phyloP scores from a whole-genome alignment of 2,113 vertebrate species.

The Nematolebias whitei region DNA sequence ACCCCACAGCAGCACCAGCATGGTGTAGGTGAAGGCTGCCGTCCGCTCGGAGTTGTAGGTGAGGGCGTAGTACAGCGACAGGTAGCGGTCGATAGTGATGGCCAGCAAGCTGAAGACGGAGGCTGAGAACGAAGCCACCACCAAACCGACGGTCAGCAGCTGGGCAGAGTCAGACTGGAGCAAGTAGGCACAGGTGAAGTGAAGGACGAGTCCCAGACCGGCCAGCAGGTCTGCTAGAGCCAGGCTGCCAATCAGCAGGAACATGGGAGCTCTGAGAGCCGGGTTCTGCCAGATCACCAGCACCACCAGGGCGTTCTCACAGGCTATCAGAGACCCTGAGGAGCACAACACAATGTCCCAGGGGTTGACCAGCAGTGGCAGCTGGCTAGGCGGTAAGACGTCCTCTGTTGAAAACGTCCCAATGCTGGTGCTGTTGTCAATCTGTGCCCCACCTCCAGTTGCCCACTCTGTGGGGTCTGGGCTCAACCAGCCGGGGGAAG shows the following conservation, averaged over 20 bases:
- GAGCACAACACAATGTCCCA: constrained; percentile 98
- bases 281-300: constrained; percentile 98
- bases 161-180: constrained; percentile 94
- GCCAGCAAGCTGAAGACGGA: constrained; percentile 97
- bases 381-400: constrained; percentile 73
- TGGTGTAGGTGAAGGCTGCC: constrained; percentile 95
- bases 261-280: constrained; percentile 94
- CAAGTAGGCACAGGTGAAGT: constrained; percentile 96
- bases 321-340: constrained; percentile 96
- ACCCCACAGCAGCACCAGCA: constrained; percentile 95
- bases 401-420: constrained; percentile 81
- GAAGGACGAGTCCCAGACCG: constrained; percentile 91
- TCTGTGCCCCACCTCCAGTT: constrained; percentile 70
- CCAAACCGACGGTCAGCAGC: constrained; percentile 92
- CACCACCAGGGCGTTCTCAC: constrained; percentile 96
- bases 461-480: constrained; percentile 84
- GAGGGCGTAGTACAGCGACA: constrained; percentile 96
- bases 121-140: constrained; percentile 97
- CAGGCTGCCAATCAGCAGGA: constrained; percentile 96
- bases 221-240: constrained; percentile 96
- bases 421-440: constrained; percentile 84
- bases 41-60: constrained; percentile 98
- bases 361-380: constrained; percentile 89
- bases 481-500: constrained; percentile 89
- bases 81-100: constrained; percentile 98